Evolutionary conservation across 2,113 vertebrate genomes (phyloP), one percentile per base, ranked within the genome.

Genomic region (Ceyx melanurus): DNA sequence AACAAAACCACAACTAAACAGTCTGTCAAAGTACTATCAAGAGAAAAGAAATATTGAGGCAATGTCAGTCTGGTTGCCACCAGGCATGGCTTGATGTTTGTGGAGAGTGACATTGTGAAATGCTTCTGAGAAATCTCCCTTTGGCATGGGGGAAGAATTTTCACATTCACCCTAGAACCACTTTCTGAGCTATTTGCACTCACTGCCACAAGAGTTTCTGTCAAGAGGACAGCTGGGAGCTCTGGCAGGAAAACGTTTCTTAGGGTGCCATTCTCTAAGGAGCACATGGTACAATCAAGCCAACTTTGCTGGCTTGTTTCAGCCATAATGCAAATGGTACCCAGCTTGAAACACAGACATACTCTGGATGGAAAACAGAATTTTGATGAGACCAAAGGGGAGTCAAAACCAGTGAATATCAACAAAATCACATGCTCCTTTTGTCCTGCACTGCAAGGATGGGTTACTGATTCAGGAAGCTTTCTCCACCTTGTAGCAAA

Each of bases 121-220:
- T 40, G 62, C 90, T 96, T 82, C 94, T 68, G 89, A 97, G 96
- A 97, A 97, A 96, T 94, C 72, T 80, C 89, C 91, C 88, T 93
- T 94, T 83, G 94, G 89, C 91, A 28, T 58, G 23, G 76, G 46
- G 46, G 64, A 33, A 66, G 82, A 93, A 86, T 95, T 96, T 96
- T 95, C 90, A 92, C 89, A 74, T 96, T 91, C 86, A 95, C 82
- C 92, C 93, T 93, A 67, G 60, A 96, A 95, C 90, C 88, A 90
- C 74, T 96, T 94, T 95, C 90, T 84, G 91, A 96, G 90, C 88
- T 92, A 92, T 97, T 97, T 97, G 87, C 95, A 88, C 93, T 95
- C 79, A 90, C 75, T 96, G 95, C 90, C 92, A 93, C 87, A 56
- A 86, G 90, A 93, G 71, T 92, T 97, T 94, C 93, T 95, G 88